Base-by-base conservation (phyloP, 2,113 vertebrate genomes). In the Promerops cafer region DNA sequence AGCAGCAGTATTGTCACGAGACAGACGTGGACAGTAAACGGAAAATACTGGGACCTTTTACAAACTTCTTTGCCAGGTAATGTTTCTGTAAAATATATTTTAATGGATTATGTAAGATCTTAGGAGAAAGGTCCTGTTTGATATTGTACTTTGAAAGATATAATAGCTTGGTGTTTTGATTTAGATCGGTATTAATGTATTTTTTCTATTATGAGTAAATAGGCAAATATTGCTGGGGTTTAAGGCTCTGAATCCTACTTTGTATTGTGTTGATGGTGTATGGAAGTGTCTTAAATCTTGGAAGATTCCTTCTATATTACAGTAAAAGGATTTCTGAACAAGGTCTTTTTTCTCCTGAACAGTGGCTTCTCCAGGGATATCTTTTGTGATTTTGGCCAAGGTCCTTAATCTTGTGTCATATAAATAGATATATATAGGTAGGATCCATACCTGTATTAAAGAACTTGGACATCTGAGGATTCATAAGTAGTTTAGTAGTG, bases 51-150 rank as follows among this genome's bases (percentile, higher is more conserved):
- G 98, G 98, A 50, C 98, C 99, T 9, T 94, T 99, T 15, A 95
- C 98, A 2, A 98, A 94, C 96, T 99, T 99, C 97, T 98, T 99
- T 63, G 97, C 97, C 96, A 99, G 98, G 99, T 99, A 97, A 94
- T 22, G 14, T 60, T 83, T 81, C 52, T 4, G 3, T 77, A 27
- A 88, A 76, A 49, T 28, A 6, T 4, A 16, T 84, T 70, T 88
- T 54, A 70, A 64, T 14, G 27, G 31, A 22, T 74, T 71, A 23
- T 37, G 8, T 42, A 74, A 75, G 35, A 31, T 59, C 11, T 13
- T 35, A 24, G 47, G 19, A 47, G 39, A 54, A 45, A 59, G 7
- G 8, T 70, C 17, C 47, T 69, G 6, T 42, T 28, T 77, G 45
- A 6, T 84, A 3, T 26, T 81, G 42, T 42, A 31, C 44, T 80